phyloP scores from a whole-genome alignment of 2,797 vertebrate species.

The Bryconaethiops microstoma region DNA sequence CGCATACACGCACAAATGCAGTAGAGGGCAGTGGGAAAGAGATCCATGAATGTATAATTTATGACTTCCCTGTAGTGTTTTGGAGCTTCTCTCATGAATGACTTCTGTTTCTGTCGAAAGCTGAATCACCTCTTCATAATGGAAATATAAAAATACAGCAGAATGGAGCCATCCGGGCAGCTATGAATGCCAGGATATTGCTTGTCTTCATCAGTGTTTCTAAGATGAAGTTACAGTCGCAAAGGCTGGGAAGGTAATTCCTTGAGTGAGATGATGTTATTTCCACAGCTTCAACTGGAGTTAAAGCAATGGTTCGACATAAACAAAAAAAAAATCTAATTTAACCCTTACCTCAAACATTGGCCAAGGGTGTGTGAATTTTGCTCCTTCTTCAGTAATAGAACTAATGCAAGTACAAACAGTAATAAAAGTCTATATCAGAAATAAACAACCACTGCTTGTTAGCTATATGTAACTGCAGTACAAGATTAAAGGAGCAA shows the following conservation, averaged over 20 bases:
- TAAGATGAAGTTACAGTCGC: neutral
- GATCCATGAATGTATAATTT: constrained; percentile 14
- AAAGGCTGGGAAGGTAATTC: neutral
- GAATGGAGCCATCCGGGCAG: neutral
- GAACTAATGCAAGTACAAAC: too few relatives aligned
- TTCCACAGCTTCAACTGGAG: neutral
- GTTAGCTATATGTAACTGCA: neutral
- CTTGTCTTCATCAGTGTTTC: neutral
- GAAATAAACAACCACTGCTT: neutral
- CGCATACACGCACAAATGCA: neutral
- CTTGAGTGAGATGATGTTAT: neutral
- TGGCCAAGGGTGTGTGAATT: too few relatives aligned
- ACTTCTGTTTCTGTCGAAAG: constrained; percentile 20
- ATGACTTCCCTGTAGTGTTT: constrained; percentile 22
- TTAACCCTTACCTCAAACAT: too few relatives aligned
- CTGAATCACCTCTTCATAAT: neutral
- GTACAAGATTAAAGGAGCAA: neutral
- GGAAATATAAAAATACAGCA: constrained; percentile 10
- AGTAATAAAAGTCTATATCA: too few relatives aligned
- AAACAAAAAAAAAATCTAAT: too few relatives aligned
- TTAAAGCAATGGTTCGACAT: neutral
- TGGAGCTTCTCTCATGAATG: constrained; percentile 16
- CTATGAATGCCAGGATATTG: neutral
- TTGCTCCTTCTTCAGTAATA: too few relatives aligned
- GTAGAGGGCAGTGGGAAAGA: constrained; percentile 3